Evolutionary conservation across 2,888 invertebrate genomes (phyloP).

Genomic region (Coelinius sp.): DNA sequence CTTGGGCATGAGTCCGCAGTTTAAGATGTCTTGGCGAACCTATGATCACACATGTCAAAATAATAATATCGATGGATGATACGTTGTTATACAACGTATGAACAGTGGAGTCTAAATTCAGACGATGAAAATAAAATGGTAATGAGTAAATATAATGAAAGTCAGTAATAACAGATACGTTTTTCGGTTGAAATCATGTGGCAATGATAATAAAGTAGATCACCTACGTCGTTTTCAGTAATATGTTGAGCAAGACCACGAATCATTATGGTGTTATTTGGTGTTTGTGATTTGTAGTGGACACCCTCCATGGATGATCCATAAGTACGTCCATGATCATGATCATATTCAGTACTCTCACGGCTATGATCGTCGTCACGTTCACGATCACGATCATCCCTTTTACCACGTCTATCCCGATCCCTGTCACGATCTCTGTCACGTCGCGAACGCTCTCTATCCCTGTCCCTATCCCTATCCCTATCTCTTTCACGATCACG

Average conservation of each 20-base stretch:
- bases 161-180: too few relatives aligned
- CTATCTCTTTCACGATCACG: slow-evolving; percentile 51
- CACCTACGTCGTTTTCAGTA: slow-evolving; percentile 82
- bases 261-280: slow-evolving; percentile 83
- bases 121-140: slow-evolving; percentile 45
- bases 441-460: slow-evolving; percentile 61
- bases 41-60: slow-evolving; percentile 70
- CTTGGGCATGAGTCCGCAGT: slow-evolving; percentile 82
- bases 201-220: background rate
- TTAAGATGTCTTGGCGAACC: slow-evolving; percentile 84
- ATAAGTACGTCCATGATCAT: slow-evolving; percentile 64
- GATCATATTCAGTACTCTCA: slow-evolving; percentile 65
- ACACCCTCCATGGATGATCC: slow-evolving; percentile 70
- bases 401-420: slow-evolving; percentile 56
- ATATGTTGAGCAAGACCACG: slow-evolving; percentile 82
- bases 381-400: slow-evolving; percentile 59
- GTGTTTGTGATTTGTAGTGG: slow-evolving; percentile 74
- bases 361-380: slow-evolving; percentile 67
- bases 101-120: slow-evolving; percentile 33
- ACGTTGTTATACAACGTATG: slow-evolving; percentile 41
- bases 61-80: slow-evolving; percentile 54
- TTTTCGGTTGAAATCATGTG: slow-evolving; percentile 5
- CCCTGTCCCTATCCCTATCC: slow-evolving; percentile 48
- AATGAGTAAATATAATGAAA: background rate
- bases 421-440: slow-evolving; percentile 65